phyloP scores from a whole-genome alignment of 2,888 invertebrate genomes.

The Cantharis lateralis region DNA sequence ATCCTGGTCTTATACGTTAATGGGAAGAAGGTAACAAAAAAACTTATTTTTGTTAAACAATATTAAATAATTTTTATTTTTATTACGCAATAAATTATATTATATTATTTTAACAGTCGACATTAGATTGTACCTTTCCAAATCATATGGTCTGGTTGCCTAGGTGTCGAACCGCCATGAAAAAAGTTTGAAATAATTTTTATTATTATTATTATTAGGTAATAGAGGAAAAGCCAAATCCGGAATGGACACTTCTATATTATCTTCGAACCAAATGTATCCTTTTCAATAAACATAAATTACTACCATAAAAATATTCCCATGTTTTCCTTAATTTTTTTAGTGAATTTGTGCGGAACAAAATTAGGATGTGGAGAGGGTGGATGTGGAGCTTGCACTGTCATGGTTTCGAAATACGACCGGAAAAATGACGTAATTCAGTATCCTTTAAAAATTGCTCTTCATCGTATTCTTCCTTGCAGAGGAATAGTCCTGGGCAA shows the following conservation, averaged over 20 bases:
- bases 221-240: conserved; percentile 72
- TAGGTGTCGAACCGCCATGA: background rate
- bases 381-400: conserved; percentile 94
- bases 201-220: conserved; percentile 61
- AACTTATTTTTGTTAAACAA: conserved; percentile 53
- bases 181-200: background rate
- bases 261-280: conserved; percentile 78
- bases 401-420: conserved; percentile 83
- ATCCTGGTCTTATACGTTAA: conserved; percentile 43
- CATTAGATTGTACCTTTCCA: background rate
- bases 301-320: too few relatives aligned
- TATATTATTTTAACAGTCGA: too few relatives aligned
- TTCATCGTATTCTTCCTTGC: background rate
- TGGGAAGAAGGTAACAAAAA: conserved; percentile 45
- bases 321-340: conserved; percentile 31
- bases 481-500: background rate
- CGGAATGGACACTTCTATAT: conserved; percentile 81
- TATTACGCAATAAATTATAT: background rate
- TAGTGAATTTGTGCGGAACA: conserved; percentile 80
- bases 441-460: conserved; percentile 56
- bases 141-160: background rate
- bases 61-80: background rate
- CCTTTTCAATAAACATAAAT: conserved; percentile 47
- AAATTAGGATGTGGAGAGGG: conserved; percentile 94
- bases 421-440: conserved; percentile 58